These are phyloP conservation scores for Crypturellus undulatus DNA, from an alignment of 2,113 vertebrate genomes.

Conservation along the genomic window DNA sequence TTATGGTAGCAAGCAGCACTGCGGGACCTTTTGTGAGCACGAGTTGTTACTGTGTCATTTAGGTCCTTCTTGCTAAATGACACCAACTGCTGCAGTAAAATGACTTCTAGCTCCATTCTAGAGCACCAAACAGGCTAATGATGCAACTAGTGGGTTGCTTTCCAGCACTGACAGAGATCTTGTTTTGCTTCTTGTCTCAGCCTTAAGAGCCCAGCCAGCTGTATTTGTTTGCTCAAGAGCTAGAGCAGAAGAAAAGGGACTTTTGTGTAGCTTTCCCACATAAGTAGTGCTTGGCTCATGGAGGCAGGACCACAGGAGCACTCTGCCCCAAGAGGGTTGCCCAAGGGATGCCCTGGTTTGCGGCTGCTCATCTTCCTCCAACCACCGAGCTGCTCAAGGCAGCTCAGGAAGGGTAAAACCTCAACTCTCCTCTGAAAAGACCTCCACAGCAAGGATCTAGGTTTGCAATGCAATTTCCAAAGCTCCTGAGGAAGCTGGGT, in stretches of 20 bases:
- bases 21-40: background rate
- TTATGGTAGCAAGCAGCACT: background rate
- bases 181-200: background rate
- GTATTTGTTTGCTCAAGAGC: background rate
- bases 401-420: background rate
- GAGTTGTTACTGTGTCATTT: background rate
- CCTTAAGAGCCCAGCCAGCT: background rate
- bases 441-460: background rate
- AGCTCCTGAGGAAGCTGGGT: background rate
- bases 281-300: rapidly evolving
- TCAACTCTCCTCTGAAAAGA: background rate
- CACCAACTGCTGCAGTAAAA: background rate
- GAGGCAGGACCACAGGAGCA: background rate
- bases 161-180: rapidly evolving
- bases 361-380: background rate
- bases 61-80: background rate
- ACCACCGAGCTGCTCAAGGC: rapidly evolving
- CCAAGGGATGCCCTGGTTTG: background rate
- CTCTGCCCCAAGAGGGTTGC: background rate
- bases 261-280: rapidly evolving
- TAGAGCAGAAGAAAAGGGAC: background rate
- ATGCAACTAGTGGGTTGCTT: background rate
- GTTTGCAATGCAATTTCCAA: background rate
- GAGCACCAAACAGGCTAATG: background rate
- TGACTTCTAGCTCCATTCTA: background rate